phyloP scores from a whole-genome alignment of 2,888 invertebrate species.

The Stenolophus ochropezus region DNA sequence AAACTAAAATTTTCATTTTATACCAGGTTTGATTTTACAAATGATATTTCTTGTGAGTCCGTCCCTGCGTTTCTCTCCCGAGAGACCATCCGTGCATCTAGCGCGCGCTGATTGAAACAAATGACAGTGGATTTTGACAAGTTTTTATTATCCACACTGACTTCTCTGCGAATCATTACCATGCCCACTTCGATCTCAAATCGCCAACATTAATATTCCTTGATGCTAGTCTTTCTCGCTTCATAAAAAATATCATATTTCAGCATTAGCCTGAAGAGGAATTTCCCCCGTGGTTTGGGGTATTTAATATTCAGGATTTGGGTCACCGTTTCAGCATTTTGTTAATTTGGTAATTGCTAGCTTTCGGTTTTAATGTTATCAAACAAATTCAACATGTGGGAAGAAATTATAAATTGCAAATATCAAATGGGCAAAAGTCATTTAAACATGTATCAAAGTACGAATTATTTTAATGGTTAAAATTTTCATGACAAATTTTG shows the following conservation, averaged over 20 bases:
- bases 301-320: conserved; percentile 3
- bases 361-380: neutral
- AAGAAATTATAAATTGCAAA: too few species aligned
- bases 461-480: too few species aligned
- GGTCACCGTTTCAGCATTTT: neutral
- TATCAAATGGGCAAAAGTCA: neutral
- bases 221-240: neutral
- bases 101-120: conserved; percentile 35
- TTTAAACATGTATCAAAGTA: neutral
- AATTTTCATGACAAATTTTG: too few species aligned
- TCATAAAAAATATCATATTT: conserved; percentile 30
- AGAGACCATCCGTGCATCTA: neutral
- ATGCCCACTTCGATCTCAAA: conserved; percentile 5
- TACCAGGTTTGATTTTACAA: neutral
- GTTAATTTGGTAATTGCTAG: neutral
- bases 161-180: neutral
- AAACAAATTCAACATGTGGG: neutral
- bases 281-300: neutral
- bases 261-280: conserved; percentile 6
- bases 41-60: neutral
- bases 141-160: conserved; percentile 9
- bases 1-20: too few species aligned
- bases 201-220: conserved; percentile 8
- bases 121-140: conserved; percentile 25
- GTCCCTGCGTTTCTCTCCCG: neutral